Evolutionary conservation across 2,888 invertebrate genomes (phyloP).

Genomic region (Panzeria rudis): DNA sequence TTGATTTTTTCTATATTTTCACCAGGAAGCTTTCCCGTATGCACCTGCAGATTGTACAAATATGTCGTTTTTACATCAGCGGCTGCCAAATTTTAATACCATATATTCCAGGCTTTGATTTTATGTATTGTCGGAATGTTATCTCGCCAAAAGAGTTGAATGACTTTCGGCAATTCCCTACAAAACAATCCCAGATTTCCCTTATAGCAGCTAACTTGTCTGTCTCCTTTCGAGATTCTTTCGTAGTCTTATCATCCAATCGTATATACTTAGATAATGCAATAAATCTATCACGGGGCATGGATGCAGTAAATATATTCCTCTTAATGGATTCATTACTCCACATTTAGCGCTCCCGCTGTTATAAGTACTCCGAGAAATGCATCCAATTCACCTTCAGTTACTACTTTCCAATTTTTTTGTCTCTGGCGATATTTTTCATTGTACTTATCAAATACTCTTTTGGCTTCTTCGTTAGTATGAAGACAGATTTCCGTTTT

Average conservation of each 20-base stretch:
- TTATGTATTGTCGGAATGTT: conserved; percentile 35
- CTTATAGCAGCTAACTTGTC: conserved; percentile 20
- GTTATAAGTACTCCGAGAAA: neutral
- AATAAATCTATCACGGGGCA: too few species aligned
- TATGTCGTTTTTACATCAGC: conserved; percentile 2
- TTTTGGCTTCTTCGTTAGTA: too few species aligned
- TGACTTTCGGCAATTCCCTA: conserved; percentile 25
- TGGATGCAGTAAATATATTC: too few species aligned
- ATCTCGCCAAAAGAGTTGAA: conserved; percentile 19
- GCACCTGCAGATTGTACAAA: conserved; percentile 8
- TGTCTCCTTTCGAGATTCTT: conserved; percentile 20
- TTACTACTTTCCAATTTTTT: too few species aligned
- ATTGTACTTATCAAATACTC: too few species aligned
- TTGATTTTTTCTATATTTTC: neutral
- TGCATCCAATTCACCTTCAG: too few species aligned
- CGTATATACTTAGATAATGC: too few species aligned
- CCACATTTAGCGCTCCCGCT: conserved; percentile 22
- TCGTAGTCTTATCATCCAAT: conserved; percentile 24
- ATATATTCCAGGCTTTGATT: too few species aligned
- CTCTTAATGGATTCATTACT: conserved; percentile 20
- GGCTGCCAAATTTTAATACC: conserved; percentile 19
- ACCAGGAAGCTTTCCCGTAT: conserved; percentile 2
- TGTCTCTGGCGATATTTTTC: too few species aligned
- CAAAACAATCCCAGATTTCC: conserved; percentile 20
- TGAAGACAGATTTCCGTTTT: too few species aligned